Base-by-base conservation (phyloP, 2,113 vertebrate genomes). In the Donacobius atricapilla region DNA sequence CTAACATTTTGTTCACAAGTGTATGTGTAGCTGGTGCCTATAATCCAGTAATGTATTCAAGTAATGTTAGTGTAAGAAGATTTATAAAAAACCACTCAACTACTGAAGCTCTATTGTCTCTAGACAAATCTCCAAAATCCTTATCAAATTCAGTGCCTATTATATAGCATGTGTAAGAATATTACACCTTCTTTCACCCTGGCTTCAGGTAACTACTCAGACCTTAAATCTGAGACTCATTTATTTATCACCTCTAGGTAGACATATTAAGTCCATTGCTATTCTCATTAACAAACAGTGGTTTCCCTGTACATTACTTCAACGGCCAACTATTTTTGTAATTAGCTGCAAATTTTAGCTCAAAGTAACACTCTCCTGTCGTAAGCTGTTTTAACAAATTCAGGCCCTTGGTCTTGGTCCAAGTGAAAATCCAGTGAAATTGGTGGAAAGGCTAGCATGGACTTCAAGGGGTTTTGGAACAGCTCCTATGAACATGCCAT, bases 241-340 rank as follows among this genome's bases (percentile, higher is more conserved):
- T 93, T 77, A 68, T 96, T 97, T 96, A 93, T 81, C 81, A 87
- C 87, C 81, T 91, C 61, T 87, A 91, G 60, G 91, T 87, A 97
- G 96, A 97, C 94, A 93, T 89, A 90, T 91, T 96, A 94, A 96
- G 71, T 16, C 53, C 76, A 72, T 64, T 90, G 82, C 87, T 87
- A 60, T 94, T 92, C 93, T 90, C 77, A 93, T 95, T 95, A 94
- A 86, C 83, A 85, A 96, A 77, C 61, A 88, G 87, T 93, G 89
- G 83, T 91, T 95, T 96, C 87, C 57, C 85, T 89, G 45, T 31
- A 48, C 68, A 76, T 96, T 83, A 92, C 93, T 96, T 94, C 94
- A 96, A 93, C 79, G 1, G 45, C 79, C 71, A 96, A 80, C 47
- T 87, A 91, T 97, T 96, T 97, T 95, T 93, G 90, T 87, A 93